Evolutionary conservation across 2,113 vertebrate species (phyloP), one percentile per base, ranked within the genome.

Genomic region (Bagarius yarrelli): DNA sequence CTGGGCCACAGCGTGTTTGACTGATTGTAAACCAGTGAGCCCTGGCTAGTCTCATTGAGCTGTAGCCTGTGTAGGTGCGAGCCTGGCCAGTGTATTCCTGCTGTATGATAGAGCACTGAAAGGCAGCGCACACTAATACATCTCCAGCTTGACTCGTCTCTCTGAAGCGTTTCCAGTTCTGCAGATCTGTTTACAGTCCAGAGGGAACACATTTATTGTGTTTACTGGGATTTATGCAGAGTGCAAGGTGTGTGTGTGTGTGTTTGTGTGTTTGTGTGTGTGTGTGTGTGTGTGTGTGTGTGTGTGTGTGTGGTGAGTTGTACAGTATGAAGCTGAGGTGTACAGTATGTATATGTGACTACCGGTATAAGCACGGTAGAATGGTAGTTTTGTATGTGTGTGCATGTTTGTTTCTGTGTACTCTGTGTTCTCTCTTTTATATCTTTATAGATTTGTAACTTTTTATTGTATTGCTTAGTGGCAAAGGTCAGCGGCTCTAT

Each of bases 21-120:
- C 87, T 90, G 89, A 92, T 92, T 92, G 90, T 93, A 94, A 93
- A 94, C 93, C 88, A 84, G 85, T 69, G 34, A 87, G 87, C 84
- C 83, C 92, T 94, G 93, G 89, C 88, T 89, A 91, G 85, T 92
- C 84, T 94, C 93, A 93, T 72, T 53, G 81, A 77, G 86, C 87
- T 53, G 55, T 77, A 47, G 69, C 72, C 82, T 18, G 86, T 80
- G 9, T 69, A 78, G 27, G 64, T 75, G 79, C 55, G 47, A 81
- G 85, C 79, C 53, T 83, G 75, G 77, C 67, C 84, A 72, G 75
- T 81, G 61, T 67, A 81, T 82, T 82, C 81, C 61, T 80, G 67
- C 75, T 64, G 47, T 75, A 82, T 87, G 84, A 71, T 83, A 83
- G 83, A 87, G 85, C 86, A 90, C 64, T 84, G 80, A 81, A 80